Evolutionary conservation across 2,113 vertebrate species (phyloP).

Genomic region (Fregata magnificens): DNA sequence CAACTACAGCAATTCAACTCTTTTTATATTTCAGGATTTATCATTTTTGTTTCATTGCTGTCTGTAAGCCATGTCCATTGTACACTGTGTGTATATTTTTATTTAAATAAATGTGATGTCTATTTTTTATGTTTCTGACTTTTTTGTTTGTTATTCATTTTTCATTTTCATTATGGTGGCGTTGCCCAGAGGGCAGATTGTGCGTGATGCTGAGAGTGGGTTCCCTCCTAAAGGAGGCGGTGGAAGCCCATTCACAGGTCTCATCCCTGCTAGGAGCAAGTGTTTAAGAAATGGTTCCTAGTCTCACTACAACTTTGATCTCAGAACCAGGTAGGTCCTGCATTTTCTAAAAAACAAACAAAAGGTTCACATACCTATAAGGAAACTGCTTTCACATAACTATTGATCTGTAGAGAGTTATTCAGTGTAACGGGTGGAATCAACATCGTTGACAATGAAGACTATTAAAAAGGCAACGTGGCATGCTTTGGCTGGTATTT

Average conservation of each 20-base stretch:
- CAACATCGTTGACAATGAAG: neutral
- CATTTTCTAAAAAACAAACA: neutral
- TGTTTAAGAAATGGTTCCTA: neutral
- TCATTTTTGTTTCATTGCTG: slow-evolving; percentile 63
- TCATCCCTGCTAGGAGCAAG: neutral
- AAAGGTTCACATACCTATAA: neutral
- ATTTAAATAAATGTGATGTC: slow-evolving; percentile 82
- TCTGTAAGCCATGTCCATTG: slow-evolving; percentile 76
- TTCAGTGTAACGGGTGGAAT: neutral
- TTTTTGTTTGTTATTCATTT: slow-evolving; percentile 53
- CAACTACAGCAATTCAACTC: neutral
- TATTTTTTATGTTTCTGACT: slow-evolving; percentile 78
- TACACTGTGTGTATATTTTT: slow-evolving; percentile 80
- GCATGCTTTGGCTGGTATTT: neutral
- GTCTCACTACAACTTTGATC: neutral
- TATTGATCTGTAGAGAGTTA: neutral
- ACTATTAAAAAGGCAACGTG: neutral
- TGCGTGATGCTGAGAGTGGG: neutral
- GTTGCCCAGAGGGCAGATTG: neutral
- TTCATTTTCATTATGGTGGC: slow-evolving; percentile 37
- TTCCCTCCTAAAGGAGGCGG: neutral
- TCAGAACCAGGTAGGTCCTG: neutral
- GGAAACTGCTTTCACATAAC: neutral
- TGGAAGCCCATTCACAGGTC: neutral
- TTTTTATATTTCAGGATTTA: slow-evolving; percentile 30